Base-by-base conservation (phyloP, 2,113 vertebrate species). In the Dicaeum eximium region DNA sequence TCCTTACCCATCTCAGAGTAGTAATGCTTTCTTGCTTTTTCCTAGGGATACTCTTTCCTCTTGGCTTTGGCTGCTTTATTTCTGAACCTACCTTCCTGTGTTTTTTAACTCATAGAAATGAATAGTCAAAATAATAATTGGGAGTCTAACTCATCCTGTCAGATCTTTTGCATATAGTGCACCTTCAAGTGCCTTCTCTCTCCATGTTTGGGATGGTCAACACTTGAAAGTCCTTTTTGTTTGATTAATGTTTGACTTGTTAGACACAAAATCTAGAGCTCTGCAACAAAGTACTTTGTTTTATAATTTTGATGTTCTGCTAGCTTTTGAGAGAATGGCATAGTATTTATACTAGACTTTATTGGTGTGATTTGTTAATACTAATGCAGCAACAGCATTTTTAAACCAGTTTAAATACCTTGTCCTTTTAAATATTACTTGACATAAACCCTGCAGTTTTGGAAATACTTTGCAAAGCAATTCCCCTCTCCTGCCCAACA, bases 401-500 rank as follows among this genome's bases (percentile, higher is more conserved):
- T 57, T 37, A 23, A 82, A 67, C 18, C 1, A 4, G 30, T 80
- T 88, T 47, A 22, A 3, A 2, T 64, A 60, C 27, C 10, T 56
- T 86, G 8, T 77, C 20, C 23, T 38, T 86, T 44, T 72, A 51
- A 77, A 33, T 37, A 17, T 62, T 74, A 24, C 33, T 84, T 92
- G 50, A 30, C 9, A 7, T 58, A 15, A 38, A 13, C 58, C 16
- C 7, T n/a, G 10, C 20, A 57, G 19, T 64, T 40, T 67, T 83
- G 44, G 40, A 86, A 80, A 80, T 66, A 54, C 57, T 71, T 88
- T 13, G 33, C 35, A 58, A 60, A 35, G 27, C 22, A 57, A 25
- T 31, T 40, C 8, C 2, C 5, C 1, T 9, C 4, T 6, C 27
- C 2, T 3, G 6, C 11, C 6, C 10, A 5, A 27, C 4, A 47